Evolutionary conservation across 2,113 vertebrate genomes (phyloP), one percentile per base, ranked within the genome.

Genomic region (Chloroceryle aenea): DNA sequence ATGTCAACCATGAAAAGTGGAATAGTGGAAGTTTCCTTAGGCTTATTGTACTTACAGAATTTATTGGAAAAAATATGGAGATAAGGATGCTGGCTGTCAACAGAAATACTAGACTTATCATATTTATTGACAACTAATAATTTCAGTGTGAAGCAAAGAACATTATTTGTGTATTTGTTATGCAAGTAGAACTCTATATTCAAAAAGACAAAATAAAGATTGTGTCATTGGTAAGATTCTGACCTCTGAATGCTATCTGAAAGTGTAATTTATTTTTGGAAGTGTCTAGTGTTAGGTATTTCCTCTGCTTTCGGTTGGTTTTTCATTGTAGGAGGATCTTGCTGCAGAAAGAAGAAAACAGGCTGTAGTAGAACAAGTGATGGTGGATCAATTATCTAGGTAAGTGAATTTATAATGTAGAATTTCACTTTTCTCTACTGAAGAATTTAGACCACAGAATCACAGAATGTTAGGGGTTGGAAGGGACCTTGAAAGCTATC

Each of bases 341-440:
- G 98, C 97, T 82, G 82, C 94, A 43, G 98, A 98, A 72, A 98
- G 97, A 88, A 98, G 94, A 96, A 98, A 98, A 52, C 98, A 98
- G 92, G 77, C 93, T 62, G 98, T 99, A 47, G 92, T 97, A 68
- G 98, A 99, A 85, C 98, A 99, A 97, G 96, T 99, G 77, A 98
- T 98, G 98, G 90, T 96, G 88, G 98, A 99, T 95, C 97, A 98
- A 2, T 97, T 99, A 75, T 99, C 95, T 68, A 98, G 98, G 98
- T 98, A 94, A 96, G 93, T 53, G 12, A 77, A 69, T 69, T 64
- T 75, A 27, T 64, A 45, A 69, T 14, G 3, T 67, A 48, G 40
- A 45, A 66, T 43, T 83, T 38, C 26, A 34, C 3, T 62, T 90
- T 94, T 82, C 16, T 32, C 6, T 63, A 9, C 12, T 45, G 38